A percentile compares a stretch with the other conserved stretches of the same genome.
These are phyloP conservation scores for Rhabdophis nuchalis DNA, from an alignment of 2,797 vertebrate species.

Conservation along the genomic window DNA sequence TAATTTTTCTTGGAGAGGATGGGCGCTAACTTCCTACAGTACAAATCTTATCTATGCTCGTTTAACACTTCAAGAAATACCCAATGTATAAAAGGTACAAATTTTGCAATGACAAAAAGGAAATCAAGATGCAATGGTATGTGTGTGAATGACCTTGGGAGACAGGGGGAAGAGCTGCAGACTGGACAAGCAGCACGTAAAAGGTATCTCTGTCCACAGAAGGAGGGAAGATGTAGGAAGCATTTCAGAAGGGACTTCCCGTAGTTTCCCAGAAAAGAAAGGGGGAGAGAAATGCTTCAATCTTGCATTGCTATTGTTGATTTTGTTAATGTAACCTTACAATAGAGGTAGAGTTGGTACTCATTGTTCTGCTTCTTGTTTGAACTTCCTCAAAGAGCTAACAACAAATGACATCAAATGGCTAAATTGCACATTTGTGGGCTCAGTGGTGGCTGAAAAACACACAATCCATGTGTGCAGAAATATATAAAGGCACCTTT, in stretches of 20 bases:
- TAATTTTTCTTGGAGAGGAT: no score
- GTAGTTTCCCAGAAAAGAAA: background rate
- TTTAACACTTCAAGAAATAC: background rate
- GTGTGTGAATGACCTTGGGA: background rate
- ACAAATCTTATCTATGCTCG: background rate
- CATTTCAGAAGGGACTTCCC: background rate
- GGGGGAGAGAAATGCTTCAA: background rate
- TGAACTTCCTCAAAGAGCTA: background rate
- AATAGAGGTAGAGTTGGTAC: background rate
- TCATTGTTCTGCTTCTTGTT: background rate
- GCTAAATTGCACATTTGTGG: background rate
- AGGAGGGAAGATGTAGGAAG: background rate
- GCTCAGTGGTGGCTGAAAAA: background rate
- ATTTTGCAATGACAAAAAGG: background rate
- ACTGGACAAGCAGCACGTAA: background rate
- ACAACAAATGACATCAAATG: background rate
- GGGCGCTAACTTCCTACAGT: no score
- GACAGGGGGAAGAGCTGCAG: background rate
- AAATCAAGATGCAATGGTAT: background rate
- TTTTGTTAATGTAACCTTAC: background rate
- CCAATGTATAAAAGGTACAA: background rate
- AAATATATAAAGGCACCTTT: background rate
- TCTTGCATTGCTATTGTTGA: background rate
- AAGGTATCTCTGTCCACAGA: background rate
- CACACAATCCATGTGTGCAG: background rate